phyloP scores from a whole-genome alignment of 2,888 invertebrate species.

The Rhyacophila evoluta region DNA sequence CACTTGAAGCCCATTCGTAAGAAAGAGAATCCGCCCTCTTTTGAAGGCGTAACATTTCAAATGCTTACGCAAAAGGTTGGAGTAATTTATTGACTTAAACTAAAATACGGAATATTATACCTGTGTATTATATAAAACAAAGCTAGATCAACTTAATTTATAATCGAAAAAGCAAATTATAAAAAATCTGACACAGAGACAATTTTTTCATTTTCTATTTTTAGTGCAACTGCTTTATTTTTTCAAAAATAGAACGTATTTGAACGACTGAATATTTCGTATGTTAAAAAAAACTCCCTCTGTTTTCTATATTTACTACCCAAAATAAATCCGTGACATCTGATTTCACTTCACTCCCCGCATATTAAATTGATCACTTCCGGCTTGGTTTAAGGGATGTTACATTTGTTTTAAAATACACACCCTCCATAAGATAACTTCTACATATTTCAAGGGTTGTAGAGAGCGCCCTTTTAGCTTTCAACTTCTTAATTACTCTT shows the following conservation, averaged over 20 bases:
- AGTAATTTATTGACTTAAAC: background rate
- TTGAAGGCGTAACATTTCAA: background rate
- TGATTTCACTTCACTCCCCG: background rate
- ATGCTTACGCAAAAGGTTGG: background rate
- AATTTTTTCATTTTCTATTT: no score
- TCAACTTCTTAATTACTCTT: conserved; percentile 44
- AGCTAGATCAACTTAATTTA: no score
- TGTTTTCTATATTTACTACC: background rate
- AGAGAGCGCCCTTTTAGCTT: background rate
- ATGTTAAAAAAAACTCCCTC: background rate
- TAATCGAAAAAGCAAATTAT: no score
- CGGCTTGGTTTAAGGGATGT: conserved; percentile 37
- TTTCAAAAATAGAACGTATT: no score
- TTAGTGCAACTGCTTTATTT: no score
- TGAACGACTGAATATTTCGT: background rate
- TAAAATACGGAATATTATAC: background rate
- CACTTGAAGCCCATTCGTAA: no score
- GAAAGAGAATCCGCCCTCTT: no score
- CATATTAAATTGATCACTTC: conserved; percentile 16
- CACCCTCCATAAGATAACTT: conserved; percentile 35
- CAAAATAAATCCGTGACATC: background rate
- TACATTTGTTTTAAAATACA: conserved; percentile 45
- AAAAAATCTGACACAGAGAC: no score
- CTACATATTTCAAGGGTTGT: conserved; percentile 26
- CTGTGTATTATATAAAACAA: no score